A percentile compares a stretch with the other conserved stretches of the same genome.
phyloP scores from a whole-genome alignment of 92 coral and sea anemone genomes.

The Zoanthus gigantus region DNA sequence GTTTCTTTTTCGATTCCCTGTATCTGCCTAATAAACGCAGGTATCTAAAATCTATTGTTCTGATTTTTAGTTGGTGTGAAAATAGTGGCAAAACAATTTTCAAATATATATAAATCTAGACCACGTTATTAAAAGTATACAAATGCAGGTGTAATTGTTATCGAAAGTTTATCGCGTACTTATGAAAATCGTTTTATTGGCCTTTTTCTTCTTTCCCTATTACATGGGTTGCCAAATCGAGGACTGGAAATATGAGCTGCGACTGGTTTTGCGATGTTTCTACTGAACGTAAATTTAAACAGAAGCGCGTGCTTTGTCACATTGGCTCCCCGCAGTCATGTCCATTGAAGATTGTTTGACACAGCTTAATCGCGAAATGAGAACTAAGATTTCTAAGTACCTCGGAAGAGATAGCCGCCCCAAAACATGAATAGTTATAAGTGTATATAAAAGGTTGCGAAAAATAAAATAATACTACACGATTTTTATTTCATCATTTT shows the following conservation, averaged over 20 bases:
- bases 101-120: no score
- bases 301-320: not conserved
- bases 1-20: no score
- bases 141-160: conserved; percentile 28
- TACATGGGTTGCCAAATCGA: not conserved
- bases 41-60: not conserved
- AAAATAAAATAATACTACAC: not conserved
- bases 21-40: not conserved
- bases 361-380: conserved; percentile 15
- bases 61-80: not conserved
- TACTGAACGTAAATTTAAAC: not conserved
- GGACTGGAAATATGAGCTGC: not conserved
- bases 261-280: not conserved
- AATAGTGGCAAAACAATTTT: not conserved
- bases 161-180: conserved; percentile 13
- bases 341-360: conserved; percentile 6
- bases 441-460: not conserved
- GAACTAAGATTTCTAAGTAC: conserved; percentile 28
- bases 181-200: not conserved
- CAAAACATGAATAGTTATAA: no score
- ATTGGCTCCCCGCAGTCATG: not conserved
- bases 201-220: not conserved
- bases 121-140: conserved; percentile 3
- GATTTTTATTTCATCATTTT: not conserved
- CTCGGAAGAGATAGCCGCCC: not conserved